Percentiles rank a stretch among this genome's conserved stretches.
phyloP scores from a whole-genome alignment of 2,113 vertebrate genomes.

The Crotalus helleri region DNA sequence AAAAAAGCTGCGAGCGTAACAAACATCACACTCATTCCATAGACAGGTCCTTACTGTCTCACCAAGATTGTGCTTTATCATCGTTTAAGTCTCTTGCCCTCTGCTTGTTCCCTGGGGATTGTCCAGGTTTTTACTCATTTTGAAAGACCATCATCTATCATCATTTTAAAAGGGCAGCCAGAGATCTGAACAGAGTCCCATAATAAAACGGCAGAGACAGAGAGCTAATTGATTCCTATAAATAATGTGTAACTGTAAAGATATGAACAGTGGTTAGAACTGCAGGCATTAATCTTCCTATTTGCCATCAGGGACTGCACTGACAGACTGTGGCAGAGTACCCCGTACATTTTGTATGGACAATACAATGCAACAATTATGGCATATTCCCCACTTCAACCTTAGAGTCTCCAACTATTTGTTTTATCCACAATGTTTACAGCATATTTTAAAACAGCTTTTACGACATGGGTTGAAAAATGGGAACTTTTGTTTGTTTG shows the following conservation, averaged over 20 bases:
- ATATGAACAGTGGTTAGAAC: constrained; percentile 57
- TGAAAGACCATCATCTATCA: constrained; percentile 62
- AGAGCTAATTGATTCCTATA: constrained; percentile 67
- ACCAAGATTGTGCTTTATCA: constrained; percentile 37
- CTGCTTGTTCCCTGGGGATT: constrained; percentile 45
- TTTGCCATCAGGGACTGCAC: constrained; percentile 49
- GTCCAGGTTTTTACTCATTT: constrained; percentile 57
- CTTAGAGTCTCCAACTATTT: constrained; percentile 1
- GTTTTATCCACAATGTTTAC: neutral
- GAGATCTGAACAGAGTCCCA: constrained; percentile 60
- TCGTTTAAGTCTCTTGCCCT: constrained; percentile 56
- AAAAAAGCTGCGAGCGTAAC: neutral
- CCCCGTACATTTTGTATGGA: constrained; percentile 36
- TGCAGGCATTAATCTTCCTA: constrained; percentile 57
- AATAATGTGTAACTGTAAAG: constrained; percentile 66
- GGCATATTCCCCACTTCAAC: constrained; percentile 29
- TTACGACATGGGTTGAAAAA: constrained; percentile 13
- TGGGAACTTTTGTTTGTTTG: neutral
- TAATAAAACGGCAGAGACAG: constrained; percentile 67
- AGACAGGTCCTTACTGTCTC: constrained; percentile 30
- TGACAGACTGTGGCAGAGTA: constrained; percentile 40
- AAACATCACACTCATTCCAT: constrained; percentile 43
- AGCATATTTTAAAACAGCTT: constrained; percentile 38
- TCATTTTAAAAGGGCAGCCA: constrained; percentile 58
- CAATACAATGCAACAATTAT: constrained; percentile 55